These are phyloP conservation scores for Pheosia gnoma DNA, from an alignment of 2,888 invertebrate genomes.

Conservation along the genomic window DNA sequence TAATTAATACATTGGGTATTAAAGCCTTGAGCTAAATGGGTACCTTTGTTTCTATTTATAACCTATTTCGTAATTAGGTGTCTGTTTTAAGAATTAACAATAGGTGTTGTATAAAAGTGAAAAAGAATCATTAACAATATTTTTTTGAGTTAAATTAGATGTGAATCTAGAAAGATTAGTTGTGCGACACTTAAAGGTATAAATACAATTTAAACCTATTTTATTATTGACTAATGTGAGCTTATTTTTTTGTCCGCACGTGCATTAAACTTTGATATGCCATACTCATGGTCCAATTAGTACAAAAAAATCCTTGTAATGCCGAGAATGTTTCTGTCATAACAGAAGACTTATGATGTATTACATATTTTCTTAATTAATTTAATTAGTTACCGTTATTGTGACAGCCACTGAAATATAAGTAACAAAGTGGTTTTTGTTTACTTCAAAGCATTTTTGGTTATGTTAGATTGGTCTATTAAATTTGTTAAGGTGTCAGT, in stretches of 20 bases:
- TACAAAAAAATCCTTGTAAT: slow-evolving; percentile 34
- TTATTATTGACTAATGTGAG: no score
- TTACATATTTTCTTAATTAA: slow-evolving; percentile 30
- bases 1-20: slow-evolving; percentile 7
- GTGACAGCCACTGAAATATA: neutral
- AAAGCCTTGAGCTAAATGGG: slow-evolving; percentile 19
- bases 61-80: slow-evolving; percentile 4
- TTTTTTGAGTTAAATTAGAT: no score
- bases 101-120: no score
- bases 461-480: neutral
- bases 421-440: neutral
- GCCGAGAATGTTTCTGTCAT: slow-evolving; percentile 30
- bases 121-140: no score
- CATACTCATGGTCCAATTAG: slow-evolving; percentile 41
- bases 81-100: neutral
- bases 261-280: slow-evolving; percentile 25
- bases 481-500: slow-evolving; percentile 15
- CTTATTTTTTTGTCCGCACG: slow-evolving; percentile 27
- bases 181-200: no score
- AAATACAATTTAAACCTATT: no score
- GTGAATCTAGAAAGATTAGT: no score
- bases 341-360: slow-evolving; percentile 28
- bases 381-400: neutral
- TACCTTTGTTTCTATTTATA: slow-evolving; percentile 8
- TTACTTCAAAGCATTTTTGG: neutral